A percentile compares a stretch with the other conserved stretches of the same genome.
Conservation (phyloP, 2,113 vertebrate genomes). For the Pelobates fuscus region DNA sequence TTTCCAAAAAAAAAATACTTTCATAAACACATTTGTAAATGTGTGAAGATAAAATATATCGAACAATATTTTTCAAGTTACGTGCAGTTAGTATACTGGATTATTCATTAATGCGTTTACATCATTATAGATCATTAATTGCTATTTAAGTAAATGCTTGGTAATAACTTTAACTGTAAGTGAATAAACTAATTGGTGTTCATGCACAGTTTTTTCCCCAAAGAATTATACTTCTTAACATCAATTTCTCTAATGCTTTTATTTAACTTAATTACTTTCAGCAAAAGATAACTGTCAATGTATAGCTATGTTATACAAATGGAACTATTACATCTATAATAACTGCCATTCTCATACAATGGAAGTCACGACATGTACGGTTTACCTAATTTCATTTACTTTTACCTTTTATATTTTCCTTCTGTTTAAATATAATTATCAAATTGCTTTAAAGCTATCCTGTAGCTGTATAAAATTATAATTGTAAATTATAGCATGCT, state of each 20-base stretch:
- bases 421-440: not conserved
- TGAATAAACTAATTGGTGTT: not conserved
- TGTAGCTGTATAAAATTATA: not conserved
- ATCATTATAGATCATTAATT: constrained; percentile 6
- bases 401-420: not conserved
- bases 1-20: too few relatives aligned
- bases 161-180: not conserved
- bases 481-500: not conserved
- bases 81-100: too few relatives aligned
- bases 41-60: not conserved
- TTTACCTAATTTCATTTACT: not conserved
- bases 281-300: too few relatives aligned
- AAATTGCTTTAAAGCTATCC: not conserved
- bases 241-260: constrained; percentile 3
- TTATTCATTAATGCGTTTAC: not conserved
- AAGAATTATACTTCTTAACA: constrained; percentile 4
- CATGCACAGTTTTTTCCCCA: too few relatives aligned
- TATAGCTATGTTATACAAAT: too few relatives aligned
- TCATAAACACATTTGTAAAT: not conserved
- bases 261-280: not conserved
- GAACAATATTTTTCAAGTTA: not conserved
- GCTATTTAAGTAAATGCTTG: not conserved
- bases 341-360: too few relatives aligned
- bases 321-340: too few relatives aligned
- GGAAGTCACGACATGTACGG: too few relatives aligned